Conservation (phyloP, 2,888 invertebrate genomes). For the Caenorhabditis sp. region DNA sequence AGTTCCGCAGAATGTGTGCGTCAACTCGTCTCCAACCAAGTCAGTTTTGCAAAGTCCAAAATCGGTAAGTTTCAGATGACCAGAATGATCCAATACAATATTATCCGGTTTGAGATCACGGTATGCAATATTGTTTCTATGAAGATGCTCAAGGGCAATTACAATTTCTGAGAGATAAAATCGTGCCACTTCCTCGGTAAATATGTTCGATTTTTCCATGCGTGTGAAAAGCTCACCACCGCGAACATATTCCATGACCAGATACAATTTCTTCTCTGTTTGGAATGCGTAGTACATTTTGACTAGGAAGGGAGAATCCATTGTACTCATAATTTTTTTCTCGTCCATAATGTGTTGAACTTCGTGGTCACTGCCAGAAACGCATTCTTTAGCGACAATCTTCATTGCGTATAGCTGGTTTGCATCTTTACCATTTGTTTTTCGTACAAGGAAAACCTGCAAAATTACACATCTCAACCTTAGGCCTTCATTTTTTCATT, state of each 20-base stretch:
- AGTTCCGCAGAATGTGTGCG: constrained; percentile 31
- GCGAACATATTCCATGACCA: constrained; percentile 15
- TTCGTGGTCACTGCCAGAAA: too few species aligned
- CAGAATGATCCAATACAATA: constrained; percentile 19
- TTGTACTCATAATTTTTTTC: constrained; percentile 98
- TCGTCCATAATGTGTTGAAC: constrained; percentile 99
- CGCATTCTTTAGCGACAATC: too few species aligned
- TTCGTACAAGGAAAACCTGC: constrained; percentile 88
- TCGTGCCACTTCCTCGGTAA: background rate
- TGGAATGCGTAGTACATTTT: constrained; percentile 99
- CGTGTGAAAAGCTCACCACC: constrained; percentile 30
- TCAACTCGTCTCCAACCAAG: background rate
- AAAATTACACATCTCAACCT: too few species aligned
- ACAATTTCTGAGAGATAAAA: constrained; percentile 24
- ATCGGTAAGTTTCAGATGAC: constrained; percentile 21
- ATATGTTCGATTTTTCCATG: background rate
- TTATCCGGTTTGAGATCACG: constrained; percentile 36
- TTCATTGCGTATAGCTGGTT: constrained; percentile 99
- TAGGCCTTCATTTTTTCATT: too few species aligned
- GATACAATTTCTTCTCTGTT: constrained; percentile 86
- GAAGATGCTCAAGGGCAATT: constrained; percentile 28
- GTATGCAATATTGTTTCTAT: constrained; percentile 8
- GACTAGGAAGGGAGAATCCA: constrained; percentile 98
- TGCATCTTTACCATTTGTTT: constrained; percentile 93
- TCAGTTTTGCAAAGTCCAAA: constrained; percentile 26